Evolutionary conservation across 1,140 invertebrate species (phyloP).

Genomic region (Zaprionus camerounensis): DNA sequence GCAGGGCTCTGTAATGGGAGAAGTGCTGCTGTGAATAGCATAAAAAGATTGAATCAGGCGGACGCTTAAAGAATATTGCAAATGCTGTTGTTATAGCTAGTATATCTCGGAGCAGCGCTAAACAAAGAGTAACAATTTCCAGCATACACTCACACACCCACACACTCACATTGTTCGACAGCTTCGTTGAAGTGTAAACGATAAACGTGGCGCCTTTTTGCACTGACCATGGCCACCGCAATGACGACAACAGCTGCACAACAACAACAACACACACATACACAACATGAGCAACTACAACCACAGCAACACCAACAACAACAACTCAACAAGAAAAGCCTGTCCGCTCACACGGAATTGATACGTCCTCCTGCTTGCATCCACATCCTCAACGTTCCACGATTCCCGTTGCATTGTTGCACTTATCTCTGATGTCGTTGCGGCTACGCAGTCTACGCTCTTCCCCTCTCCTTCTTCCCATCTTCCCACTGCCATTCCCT

Average conservation of each 20-base stretch:
- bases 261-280: not conserved
- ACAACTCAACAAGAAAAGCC: slow-evolving; percentile 55
- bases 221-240: slow-evolving; percentile 51
- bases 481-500: not conserved
- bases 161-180: slow-evolving; percentile 15
- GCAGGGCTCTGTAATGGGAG: not conserved
- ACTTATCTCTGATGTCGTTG: slow-evolving; percentile 71
- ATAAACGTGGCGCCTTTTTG: slow-evolving; percentile 53
- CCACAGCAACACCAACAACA: slow-evolving; percentile 39
- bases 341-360: slow-evolving; percentile 75
- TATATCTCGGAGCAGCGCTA: slow-evolving; percentile 1
- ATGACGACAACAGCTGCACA: slow-evolving; percentile 15
- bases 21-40: not conserved
- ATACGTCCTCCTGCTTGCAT: slow-evolving; percentile 62
- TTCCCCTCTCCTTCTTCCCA: not conserved
- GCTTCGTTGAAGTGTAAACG: slow-evolving; percentile 65
- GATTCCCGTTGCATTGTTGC: slow-evolving; percentile 59
- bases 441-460: slow-evolving; percentile 51
- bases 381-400: slow-evolving; percentile 4
- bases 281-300: not conserved
- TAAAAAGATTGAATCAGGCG: not conserved
- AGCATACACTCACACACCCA: slow-evolving; percentile 1
- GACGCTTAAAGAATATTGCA: not conserved
- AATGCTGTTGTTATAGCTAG: not conserved
- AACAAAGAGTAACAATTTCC: slow-evolving; percentile 10